Conservation (phyloP, 2,888 invertebrate species). For the Bhutanitis thaidina region DNA sequence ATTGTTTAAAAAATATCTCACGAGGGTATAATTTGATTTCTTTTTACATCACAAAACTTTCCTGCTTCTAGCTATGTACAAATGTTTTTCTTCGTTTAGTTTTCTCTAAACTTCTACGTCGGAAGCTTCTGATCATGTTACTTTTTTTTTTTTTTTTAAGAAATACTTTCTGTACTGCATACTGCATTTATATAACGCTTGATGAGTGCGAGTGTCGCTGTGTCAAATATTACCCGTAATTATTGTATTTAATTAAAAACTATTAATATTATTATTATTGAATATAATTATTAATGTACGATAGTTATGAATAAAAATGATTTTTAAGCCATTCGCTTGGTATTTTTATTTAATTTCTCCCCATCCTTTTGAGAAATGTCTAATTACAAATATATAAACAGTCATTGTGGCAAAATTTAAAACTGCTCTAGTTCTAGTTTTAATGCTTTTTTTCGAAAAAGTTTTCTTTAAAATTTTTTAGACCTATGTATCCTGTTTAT, state of each 20-base stretch:
- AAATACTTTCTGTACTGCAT: constrained; percentile 29
- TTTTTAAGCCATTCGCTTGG: constrained; percentile 64
- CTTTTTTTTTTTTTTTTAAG: neutral
- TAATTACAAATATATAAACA: too few species aligned
- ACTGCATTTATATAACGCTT: constrained; percentile 61
- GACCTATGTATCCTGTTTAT: too few species aligned
- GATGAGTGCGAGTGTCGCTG: constrained; percentile 47
- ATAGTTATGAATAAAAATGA: constrained; percentile 77
- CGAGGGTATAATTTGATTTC: too few species aligned
- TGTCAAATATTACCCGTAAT: constrained; percentile 56
- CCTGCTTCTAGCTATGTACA: too few species aligned
- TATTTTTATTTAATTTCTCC: constrained; percentile 25
- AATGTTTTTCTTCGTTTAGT: neutral
- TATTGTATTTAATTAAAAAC: constrained; percentile 57
- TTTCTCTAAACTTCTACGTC: neutral
- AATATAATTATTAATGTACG: constrained; percentile 68
- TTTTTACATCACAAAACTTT: too few species aligned
- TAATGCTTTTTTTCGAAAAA: too few species aligned
- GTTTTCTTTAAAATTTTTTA: too few species aligned
- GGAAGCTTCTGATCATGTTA: too few species aligned
- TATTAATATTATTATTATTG: constrained; percentile 61
- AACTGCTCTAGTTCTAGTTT: too few species aligned
- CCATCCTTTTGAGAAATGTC: too few species aligned
- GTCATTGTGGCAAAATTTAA: too few species aligned
- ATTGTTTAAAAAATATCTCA: too few species aligned